A percentile compares a stretch with the other conserved stretches of the same genome.
Evolutionary conservation across 2,888 invertebrate species (phyloP).

Genomic region (Atethmia centrago): DNA sequence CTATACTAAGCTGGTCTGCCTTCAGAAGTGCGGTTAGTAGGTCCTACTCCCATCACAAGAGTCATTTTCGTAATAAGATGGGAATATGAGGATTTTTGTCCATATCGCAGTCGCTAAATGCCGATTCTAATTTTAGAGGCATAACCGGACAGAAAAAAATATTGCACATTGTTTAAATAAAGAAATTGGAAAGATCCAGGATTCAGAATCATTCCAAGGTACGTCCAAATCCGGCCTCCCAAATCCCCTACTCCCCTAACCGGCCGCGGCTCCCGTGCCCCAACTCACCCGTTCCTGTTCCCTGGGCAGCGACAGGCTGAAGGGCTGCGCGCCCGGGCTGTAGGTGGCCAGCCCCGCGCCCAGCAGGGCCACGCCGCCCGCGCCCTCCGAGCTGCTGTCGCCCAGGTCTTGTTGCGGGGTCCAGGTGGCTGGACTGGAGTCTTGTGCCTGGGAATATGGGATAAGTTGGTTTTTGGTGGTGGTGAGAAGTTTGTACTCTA

Average conservation of each 20-base stretch:
- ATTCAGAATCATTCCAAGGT: background rate
- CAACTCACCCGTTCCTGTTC: conserved; percentile 82
- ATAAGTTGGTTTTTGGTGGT: background rate
- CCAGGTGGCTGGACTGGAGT: conserved; percentile 89
- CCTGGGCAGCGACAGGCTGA: conserved; percentile 94
- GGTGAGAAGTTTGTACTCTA: too few relatives aligned
- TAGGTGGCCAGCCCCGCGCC: conserved; percentile 77
- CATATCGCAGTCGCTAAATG: too few relatives aligned
- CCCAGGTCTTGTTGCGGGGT: conserved; percentile 97
- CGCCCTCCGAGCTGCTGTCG: conserved; percentile 90
- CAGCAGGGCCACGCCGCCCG: conserved; percentile 67
- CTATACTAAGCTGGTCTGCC: too few relatives aligned
- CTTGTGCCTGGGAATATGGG: conserved; percentile 65
- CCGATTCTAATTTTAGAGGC: too few relatives aligned
- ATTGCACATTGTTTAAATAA: too few relatives aligned
- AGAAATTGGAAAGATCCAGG: too few relatives aligned
- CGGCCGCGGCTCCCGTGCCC: conserved; percentile 74
- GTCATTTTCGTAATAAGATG: too few relatives aligned
- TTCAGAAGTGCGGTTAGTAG: too few relatives aligned
- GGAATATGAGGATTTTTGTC: too few relatives aligned
- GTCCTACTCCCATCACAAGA: too few relatives aligned
- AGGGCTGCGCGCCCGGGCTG: conserved; percentile 91
- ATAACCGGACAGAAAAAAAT: too few relatives aligned
- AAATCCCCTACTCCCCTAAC: conserved; percentile 73
- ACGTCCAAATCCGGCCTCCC: conserved; percentile 20